Conservation (phyloP, 2,888 invertebrate genomes). For the Macaria liturata region DNA sequence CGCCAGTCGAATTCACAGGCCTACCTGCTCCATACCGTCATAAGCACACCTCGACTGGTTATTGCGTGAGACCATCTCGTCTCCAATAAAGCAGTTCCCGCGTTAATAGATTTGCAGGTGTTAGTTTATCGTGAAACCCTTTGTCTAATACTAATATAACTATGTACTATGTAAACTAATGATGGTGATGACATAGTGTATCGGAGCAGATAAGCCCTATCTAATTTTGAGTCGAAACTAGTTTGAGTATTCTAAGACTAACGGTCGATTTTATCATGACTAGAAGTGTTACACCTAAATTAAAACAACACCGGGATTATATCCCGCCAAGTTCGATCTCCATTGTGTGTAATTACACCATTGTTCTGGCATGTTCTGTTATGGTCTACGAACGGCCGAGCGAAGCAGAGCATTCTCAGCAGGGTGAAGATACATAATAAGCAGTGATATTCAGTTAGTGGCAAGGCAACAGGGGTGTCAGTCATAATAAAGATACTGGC, state of each 20-base stretch:
- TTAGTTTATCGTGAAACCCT: slow-evolving; percentile 1
- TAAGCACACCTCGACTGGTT: slow-evolving; percentile 25
- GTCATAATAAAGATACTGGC: slow-evolving; percentile 59
- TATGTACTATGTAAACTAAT: slow-evolving; percentile 13
- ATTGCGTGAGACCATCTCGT: neutral
- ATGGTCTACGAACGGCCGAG: slow-evolving; percentile 63
- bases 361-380: slow-evolving; percentile 42
- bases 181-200: slow-evolving; percentile 30
- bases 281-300: slow-evolving; percentile 41
- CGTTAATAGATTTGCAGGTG: slow-evolving; percentile 17
- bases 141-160: neutral
- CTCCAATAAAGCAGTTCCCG: neutral
- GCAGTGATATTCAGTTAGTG: slow-evolving; percentile 80
- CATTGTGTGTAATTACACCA: slow-evolving; percentile 35
- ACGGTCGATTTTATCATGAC: slow-evolving; percentile 31
- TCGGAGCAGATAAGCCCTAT: slow-evolving; percentile 74
- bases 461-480: slow-evolving; percentile 78
- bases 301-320: slow-evolving; percentile 46
- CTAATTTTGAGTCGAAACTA: slow-evolving; percentile 53
- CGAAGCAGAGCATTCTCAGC: slow-evolving; percentile 83
- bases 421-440: slow-evolving; percentile 75
- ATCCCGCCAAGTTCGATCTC: slow-evolving; percentile 64
- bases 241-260: slow-evolving; percentile 42
- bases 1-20: slow-evolving; percentile 50
- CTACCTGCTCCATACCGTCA: slow-evolving; percentile 68